Percentiles rank a stretch among this genome's conserved stretches.
Evolutionary conservation across 2,888 invertebrate species (phyloP).

Genomic region (Drosophila helvetica): DNA sequence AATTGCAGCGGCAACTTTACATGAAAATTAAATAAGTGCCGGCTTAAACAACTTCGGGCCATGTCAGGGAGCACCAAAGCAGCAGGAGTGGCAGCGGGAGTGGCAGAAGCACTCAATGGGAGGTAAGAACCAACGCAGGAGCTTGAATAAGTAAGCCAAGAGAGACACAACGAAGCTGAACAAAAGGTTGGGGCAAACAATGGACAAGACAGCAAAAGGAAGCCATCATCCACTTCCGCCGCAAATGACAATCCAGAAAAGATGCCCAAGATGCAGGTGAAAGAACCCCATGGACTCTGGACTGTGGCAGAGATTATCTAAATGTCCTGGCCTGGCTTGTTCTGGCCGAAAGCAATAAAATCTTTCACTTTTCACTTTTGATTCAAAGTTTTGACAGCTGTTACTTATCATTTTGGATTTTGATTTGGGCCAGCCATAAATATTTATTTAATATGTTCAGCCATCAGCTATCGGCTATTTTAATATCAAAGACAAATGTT

Average conservation of each 20-base stretch:
- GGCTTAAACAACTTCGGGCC: slow-evolving; percentile 71
- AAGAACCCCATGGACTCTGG: slow-evolving; percentile 1
- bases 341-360: slow-evolving; percentile 27
- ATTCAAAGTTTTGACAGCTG: slow-evolving; percentile 51
- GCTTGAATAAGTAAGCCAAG: slow-evolving; percentile 20
- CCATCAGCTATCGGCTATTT: slow-evolving; percentile 23
- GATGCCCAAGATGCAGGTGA: slow-evolving; percentile 18
- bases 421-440: slow-evolving; percentile 69
- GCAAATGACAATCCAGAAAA: slow-evolving; percentile 15
- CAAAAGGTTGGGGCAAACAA: slow-evolving; percentile 38
- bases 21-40: slow-evolving; percentile 80
- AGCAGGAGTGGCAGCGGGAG: not conserved
- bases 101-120: slow-evolving; percentile 44
- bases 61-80: not conserved
- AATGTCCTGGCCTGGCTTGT: not conserved
- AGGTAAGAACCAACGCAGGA: slow-evolving; percentile 21
- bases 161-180: slow-evolving; percentile 4
- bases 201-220: slow-evolving; percentile 26
- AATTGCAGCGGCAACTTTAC: slow-evolving; percentile 54
- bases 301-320: slow-evolving; percentile 4
- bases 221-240: slow-evolving; percentile 40
- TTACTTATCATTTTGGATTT: slow-evolving; percentile 34
- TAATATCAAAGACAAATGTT: slow-evolving; percentile 63
- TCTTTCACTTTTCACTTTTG: slow-evolving; percentile 34
- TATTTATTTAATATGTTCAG: slow-evolving; percentile 67